Base-by-base conservation (phyloP, 2,888 invertebrate genomes). In the Escarpia spicata region DNA sequence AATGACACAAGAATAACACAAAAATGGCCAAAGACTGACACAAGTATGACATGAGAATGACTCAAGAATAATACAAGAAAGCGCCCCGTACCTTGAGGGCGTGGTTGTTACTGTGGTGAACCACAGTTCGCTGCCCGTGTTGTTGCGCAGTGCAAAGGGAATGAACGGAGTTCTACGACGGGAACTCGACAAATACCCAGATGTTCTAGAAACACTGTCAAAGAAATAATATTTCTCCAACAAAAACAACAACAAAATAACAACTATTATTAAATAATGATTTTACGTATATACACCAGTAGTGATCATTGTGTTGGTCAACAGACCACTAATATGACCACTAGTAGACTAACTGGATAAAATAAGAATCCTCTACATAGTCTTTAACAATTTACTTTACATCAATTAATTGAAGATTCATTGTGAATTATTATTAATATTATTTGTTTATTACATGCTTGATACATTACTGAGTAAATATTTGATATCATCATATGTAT, bases 131-230 rank as follows among this genome's bases (percentile, higher is more conserved):
- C 98, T 98, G 0, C 99, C 99, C 0, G 99, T 98, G 94, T 98
- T 98, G 97, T 99, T 99, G 95, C 98, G 98, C 93, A 99, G 97
- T 15, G 98, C 98, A 97, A 98, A 99, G 0, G 99, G 99, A 93
- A 99, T 98, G 97, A 99, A 99, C 6, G 99, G 99, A 44, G 98
- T 98, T 92, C 99, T 97, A 31, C 98, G 97, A 92, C 98, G 91
- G 26, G 93, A 93, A 93, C 92, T 93, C 31, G 92, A 91, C 45
- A 43, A 26, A n/a, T 75, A 75, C 75, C 75, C 75, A 75, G 19
- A 12, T 10, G 91, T 26, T n/a, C 45, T 91, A 31, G 43, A 52
- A 31, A 91, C 31, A 3, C 45, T 44, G 91, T 91, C 91, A 91
- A 91, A 43, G 91, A 44, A 43, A 44, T 6, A 44, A 37, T 19